A percentile compares a stretch with the other conserved stretches of the same genome.
Conservation (phyloP, 1,140 invertebrate species). For the Solenopsis fugax region DNA sequence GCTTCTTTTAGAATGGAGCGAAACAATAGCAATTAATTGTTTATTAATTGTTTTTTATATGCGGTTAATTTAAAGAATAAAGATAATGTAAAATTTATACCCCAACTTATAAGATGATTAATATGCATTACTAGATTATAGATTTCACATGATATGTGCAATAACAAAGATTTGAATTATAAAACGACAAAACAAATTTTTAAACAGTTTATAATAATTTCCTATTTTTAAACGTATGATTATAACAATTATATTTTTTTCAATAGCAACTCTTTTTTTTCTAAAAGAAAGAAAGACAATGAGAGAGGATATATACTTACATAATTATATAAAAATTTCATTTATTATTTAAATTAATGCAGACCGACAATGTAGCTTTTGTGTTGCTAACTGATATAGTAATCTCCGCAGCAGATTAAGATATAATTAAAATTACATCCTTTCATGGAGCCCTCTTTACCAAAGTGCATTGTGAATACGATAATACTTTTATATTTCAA, state of each 20-base stretch:
- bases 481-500: background rate
- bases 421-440: conserved; percentile 30
- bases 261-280: background rate
- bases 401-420: conserved; percentile 9
- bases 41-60: conserved; percentile 1
- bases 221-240: background rate
- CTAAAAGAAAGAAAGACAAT: background rate
- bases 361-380: background rate
- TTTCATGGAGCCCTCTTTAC: background rate
- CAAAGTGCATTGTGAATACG: background rate
- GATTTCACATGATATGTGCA: background rate
- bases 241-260: background rate
- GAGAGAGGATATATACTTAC: background rate
- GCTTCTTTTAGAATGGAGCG: background rate
- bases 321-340: conserved; percentile 6
- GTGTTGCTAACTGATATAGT: background rate
- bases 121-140: background rate
- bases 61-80: background rate
- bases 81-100: background rate
- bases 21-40: background rate
- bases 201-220: background rate
- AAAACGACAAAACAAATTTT: background rate
- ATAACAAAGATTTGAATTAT: background rate
- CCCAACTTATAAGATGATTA: background rate
- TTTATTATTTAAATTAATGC: conserved; percentile 19